Conservation (phyloP, 2,113 vertebrate species). For the Coptodon rendalli region DNA sequence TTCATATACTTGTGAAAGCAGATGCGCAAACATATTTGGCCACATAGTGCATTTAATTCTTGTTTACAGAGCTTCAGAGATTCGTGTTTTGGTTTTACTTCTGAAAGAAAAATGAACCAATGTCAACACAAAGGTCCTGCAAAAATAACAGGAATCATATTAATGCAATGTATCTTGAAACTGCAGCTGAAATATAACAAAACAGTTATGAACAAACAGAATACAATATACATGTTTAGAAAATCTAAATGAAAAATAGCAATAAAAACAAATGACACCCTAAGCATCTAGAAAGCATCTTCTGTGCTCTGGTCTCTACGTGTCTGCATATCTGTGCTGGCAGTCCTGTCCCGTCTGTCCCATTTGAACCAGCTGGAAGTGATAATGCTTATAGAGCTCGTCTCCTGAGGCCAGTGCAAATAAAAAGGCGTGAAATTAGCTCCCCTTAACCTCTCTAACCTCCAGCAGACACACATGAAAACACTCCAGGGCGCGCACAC, state of each 20-base stretch:
- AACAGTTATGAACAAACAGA: neutral
- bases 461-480: conserved; percentile 11
- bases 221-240: neutral
- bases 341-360: conserved; percentile 9
- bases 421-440: conserved; percentile 75
- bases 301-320: neutral
- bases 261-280: neutral
- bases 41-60: neutral
- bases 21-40: neutral
- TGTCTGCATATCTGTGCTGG: neutral
- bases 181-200: neutral
- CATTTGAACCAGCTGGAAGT: conserved; percentile 65
- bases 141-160: neutral
- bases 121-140: neutral
- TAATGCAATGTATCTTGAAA: neutral
- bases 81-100: neutral
- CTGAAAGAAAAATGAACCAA: neutral
- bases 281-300: neutral
- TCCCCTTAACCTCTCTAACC: conserved; percentile 68
- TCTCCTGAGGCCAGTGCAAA: conserved; percentile 64
- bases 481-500: neutral
- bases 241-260: neutral
- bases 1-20: neutral
- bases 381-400: conserved; percentile 62
- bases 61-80: neutral